Evolutionary conservation across 2,113 vertebrate genomes (phyloP), one percentile per base, ranked within the genome.

Genomic region (Acrocephalus arundinaceus): DNA sequence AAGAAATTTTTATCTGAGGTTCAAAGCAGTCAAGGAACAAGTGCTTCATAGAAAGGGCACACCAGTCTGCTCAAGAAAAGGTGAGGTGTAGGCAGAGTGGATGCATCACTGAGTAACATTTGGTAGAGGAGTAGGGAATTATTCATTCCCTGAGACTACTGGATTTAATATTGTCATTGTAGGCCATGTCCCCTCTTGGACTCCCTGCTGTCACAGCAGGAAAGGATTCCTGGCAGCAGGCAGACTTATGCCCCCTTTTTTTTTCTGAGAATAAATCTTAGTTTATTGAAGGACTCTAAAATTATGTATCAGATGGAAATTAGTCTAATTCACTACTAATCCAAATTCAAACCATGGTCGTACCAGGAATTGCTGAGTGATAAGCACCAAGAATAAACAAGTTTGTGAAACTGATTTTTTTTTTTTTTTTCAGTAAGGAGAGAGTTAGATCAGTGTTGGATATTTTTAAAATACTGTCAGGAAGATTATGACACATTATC

Each of bases 401-500:
- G 33, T 81, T 93, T 35, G 67, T 92, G 27, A 61, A 90, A 78
- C 15, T 61, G 20, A 24, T 66, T 31, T 19, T 7, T 57, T 24
- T 31, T 19, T 7, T 57, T 24, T 76, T 46, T 79, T 89, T 67
- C 27, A 48, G 17, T 41, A 63, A 71, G 30, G 25, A 58, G 37
- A 76, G 31, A 73, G 22, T 65, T 79, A 83, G 31, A 54, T 62
- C 18, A 88, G 3, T 71, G 33, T 67, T 74, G 39, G 52, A 43
- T 89, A 90, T 87, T 96, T 96, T 87, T 28, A 49, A 94, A 94
- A 91, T 95, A 37, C 35, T 72, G 9, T 81, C 48, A 81, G 22
- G 39, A 89, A 91, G 48, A 39, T 67, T 92, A 52, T 75, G 68
- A 81, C 45, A 68, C 12, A 37, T 87, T 77, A 81, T 37, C 30